Percentiles rank a stretch among this genome's conserved stretches.
Conservation (phyloP, 2,888 invertebrate genomes). For the Ecdyonurus torrentis region DNA sequence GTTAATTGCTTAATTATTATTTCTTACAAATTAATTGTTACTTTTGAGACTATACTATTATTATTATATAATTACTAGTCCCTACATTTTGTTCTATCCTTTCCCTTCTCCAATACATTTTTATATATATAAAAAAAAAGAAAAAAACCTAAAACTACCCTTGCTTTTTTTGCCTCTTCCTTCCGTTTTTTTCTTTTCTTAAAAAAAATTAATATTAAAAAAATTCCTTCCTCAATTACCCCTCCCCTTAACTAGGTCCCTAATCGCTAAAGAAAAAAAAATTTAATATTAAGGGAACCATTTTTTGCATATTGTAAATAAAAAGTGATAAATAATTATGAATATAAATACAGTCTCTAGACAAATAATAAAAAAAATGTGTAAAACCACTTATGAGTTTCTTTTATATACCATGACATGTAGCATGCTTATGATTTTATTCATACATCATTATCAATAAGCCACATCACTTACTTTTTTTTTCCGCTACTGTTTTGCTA, state of each 20-base stretch:
- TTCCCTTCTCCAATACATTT: neutral
- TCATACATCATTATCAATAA: too few species aligned
- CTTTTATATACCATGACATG: neutral
- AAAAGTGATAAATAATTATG: neutral
- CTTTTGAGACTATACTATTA: neutral
- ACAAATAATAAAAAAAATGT: neutral
- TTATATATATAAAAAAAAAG: too few species aligned
- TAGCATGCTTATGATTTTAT: too few species aligned
- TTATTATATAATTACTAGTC: neutral
- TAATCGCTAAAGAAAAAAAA: neutral
- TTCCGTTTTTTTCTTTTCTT: neutral
- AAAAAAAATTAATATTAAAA: neutral
- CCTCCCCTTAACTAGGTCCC: neutral
- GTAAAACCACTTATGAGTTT: neutral
- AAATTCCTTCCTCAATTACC: neutral
- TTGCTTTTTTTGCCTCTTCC: neutral
- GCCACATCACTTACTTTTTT: too few species aligned
- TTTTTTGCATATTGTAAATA: neutral
- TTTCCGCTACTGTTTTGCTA: too few species aligned
- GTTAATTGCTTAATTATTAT: too few species aligned
- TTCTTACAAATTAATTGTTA: too few species aligned
- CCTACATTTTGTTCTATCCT: neutral
- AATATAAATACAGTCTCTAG: neutral
- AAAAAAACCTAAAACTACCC: too few species aligned
- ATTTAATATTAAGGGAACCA: neutral